These are phyloP conservation scores for Magallana nippona DNA, from an alignment of 2,888 invertebrate genomes.

Conservation along the genomic window DNA sequence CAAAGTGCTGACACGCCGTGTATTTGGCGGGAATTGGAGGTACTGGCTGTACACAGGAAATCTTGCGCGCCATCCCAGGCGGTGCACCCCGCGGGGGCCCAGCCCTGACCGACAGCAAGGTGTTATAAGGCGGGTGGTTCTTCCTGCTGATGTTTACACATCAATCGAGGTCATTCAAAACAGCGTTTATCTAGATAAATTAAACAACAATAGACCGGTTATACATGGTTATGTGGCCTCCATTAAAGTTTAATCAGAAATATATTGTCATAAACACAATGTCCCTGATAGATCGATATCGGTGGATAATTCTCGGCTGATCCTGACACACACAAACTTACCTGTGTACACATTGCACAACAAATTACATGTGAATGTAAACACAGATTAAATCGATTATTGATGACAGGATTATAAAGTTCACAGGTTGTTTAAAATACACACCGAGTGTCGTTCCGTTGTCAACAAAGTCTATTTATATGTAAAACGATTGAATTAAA, in stretches of 20 bases:
- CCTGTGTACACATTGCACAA: not conserved
- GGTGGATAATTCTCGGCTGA: not conserved
- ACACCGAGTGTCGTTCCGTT: too few species aligned
- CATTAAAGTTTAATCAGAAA: not conserved
- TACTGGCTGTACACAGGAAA: not conserved
- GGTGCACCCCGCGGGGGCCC: not conserved
- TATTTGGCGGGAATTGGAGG: not conserved
- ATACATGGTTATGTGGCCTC: not conserved
- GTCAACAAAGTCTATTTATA: too few species aligned
- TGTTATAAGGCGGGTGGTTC: not conserved
- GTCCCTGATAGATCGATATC: not conserved
- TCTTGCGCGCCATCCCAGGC: not conserved
- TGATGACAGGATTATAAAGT: too few species aligned
- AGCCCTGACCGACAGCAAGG: not conserved
- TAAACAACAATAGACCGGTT: not conserved
- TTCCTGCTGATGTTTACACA: conserved; percentile 11
- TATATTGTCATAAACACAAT: conserved; percentile 1
- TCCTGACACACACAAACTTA: not conserved
- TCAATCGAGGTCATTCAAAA: not conserved
- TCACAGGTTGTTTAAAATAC: too few species aligned
- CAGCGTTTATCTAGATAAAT: not conserved
- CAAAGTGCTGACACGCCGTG: conserved; percentile 6
- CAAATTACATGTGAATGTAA: not conserved
- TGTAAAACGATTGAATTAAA: too few species aligned
- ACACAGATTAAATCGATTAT: too few species aligned